Base-by-base conservation (phyloP, 2,888 invertebrate species). In the Stomorhina lunata region DNA sequence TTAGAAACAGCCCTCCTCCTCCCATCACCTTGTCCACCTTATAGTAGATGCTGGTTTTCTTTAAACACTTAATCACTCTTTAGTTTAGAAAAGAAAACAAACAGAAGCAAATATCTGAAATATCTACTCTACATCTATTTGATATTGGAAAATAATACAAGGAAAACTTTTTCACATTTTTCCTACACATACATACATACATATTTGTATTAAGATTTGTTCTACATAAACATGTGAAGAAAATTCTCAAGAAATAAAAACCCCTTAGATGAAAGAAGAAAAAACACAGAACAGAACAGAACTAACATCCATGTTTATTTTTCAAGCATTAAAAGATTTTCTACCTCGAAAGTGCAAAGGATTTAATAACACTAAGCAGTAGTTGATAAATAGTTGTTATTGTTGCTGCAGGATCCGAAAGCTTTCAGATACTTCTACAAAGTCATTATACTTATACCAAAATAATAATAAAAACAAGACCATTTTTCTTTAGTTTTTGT, bases 321-420 rank as follows among this genome's bases (percentile, higher is more conserved):
- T 68, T 15, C 32, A 32, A 72, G 15, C 50, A 34, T 76, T 57
- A 45, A 55, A 17, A 22, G 27, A 45, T 37, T 45, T 57, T 55
- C 45, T 20, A 59, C 27, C 48, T 34, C 10, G 4, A 40, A 55
- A 76, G 20, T 43, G 53, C 61, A 50, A 72, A 66, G 40, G 69
- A 71, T 79, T 79, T 75, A 50, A 65, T 61, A 69, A 69, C 32
- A 37, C 63, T 59, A 73, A 82, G 45, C 43, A 69, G 15, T 34
- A 63, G 37, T 55, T 68, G 55, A 69, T 69, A 81, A 78, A 78
- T 57, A 48, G 34, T 27, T 57, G 17, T 66, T 57, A n/a, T 66
- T 50, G 12, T 40, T 15, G 20, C 20, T 48, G n/a, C 27, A 32
- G 4, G 17, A 45, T 48, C 34, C n/a, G 22, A 43, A 22, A 27